Conservation (phyloP, 2,888 invertebrate genomes). For the Ariolimax columbianus region DNA sequence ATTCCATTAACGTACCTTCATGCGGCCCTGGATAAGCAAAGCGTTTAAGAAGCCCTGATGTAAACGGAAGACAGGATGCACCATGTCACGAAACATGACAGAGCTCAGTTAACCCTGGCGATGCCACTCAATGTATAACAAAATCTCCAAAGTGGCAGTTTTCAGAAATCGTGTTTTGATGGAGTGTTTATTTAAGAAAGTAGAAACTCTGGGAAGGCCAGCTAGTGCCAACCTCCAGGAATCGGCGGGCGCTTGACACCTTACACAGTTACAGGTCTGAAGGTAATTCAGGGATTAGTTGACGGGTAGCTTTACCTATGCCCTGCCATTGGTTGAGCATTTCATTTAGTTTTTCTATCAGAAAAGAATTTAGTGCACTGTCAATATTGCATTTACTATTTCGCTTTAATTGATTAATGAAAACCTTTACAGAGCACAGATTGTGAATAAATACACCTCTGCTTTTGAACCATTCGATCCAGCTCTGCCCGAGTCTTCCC, state of each 20-base stretch:
- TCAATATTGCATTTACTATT: no score
- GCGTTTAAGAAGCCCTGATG: no score
- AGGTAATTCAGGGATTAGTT: not conserved
- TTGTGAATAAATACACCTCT: no score
- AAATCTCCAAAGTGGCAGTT: conserved; percentile 13
- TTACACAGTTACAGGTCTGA: not conserved
- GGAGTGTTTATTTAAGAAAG: conserved; percentile 16
- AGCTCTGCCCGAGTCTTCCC: no score
- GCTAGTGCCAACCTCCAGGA: not conserved
- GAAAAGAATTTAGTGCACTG: no score
- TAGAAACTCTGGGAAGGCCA: not conserved
- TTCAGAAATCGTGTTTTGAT: not conserved
- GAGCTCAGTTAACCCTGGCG: not conserved
- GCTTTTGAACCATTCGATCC: no score
- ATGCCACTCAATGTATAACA: not conserved
- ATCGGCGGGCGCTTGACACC: not conserved
- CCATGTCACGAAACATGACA: conserved; percentile 10
- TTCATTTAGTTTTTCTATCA: no score
- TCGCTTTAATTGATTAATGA: no score
- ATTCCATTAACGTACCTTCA: no score
- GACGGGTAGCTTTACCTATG: not conserved
- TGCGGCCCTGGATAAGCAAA: no score
- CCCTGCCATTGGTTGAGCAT: not conserved
- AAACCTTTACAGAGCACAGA: no score
- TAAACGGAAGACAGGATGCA: conserved; percentile 4